Evolutionary conservation across 2,113 vertebrate genomes (phyloP).

Genomic region (Phyllopteryx taeniolatus): DNA sequence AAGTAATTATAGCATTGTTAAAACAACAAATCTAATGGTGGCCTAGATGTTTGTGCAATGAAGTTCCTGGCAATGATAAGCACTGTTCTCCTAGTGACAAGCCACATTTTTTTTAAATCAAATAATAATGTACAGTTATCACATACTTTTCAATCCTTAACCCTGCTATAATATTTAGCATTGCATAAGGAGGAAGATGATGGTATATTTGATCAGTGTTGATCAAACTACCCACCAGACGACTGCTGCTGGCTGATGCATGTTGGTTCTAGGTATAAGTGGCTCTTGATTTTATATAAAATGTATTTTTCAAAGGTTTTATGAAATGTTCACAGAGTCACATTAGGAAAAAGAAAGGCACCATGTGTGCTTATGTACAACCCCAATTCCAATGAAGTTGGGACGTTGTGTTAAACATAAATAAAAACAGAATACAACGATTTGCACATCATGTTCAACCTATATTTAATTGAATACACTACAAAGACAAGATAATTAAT

Average conservation of each 20-base stretch:
- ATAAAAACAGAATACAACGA: too few relatives aligned
- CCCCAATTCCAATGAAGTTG: too few relatives aligned
- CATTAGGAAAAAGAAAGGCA: constrained; percentile 25
- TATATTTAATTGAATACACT: too few relatives aligned
- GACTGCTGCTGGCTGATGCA: constrained; percentile 35
- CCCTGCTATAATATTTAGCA: constrained; percentile 5
- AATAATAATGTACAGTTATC: neutral
- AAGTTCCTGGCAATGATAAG: neutral
- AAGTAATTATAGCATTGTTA: neutral
- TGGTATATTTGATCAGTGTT: constrained; percentile 6
- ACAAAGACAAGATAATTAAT: too few relatives aligned
- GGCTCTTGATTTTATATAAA: constrained; percentile 46
- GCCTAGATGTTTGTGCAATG: neutral
- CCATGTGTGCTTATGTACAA: constrained; percentile 7
- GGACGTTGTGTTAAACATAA: too few relatives aligned
- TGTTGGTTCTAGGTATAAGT: constrained; percentile 38
- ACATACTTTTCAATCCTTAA: neutral
- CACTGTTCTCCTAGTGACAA: neutral
- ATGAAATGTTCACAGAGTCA: constrained; percentile 36
- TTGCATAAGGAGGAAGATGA: constrained; percentile 41
- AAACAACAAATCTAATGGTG: neutral
- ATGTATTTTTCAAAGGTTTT: constrained; percentile 38
- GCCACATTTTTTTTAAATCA: neutral
- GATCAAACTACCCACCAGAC: constrained; percentile 19
- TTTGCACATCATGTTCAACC: too few relatives aligned